These are phyloP conservation scores for Rallus crepitans DNA, from an alignment of 2,797 vertebrate species.

Conservation along the genomic window DNA sequence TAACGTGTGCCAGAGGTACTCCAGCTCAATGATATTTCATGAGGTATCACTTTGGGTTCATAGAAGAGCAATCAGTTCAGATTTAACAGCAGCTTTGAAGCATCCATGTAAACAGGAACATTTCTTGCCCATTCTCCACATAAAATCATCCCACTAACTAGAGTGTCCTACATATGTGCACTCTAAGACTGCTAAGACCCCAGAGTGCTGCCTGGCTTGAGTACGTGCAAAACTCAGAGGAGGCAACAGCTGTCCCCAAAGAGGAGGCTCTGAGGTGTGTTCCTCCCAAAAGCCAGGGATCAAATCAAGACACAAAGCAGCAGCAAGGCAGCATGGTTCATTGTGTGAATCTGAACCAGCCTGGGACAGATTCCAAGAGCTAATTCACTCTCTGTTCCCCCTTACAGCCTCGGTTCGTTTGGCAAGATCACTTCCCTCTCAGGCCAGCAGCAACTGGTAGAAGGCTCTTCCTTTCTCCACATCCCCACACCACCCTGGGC, in stretches of 20 bases:
- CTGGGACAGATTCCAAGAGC: neutral
- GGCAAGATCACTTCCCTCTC: neutral
- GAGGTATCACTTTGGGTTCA: neutral
- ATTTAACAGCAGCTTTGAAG: neutral
- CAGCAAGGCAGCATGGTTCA: neutral
- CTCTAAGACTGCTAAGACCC: neutral
- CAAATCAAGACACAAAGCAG: neutral
- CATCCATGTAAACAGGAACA: neutral
- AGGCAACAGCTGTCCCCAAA: neutral
- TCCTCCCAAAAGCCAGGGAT: neutral
- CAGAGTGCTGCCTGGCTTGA: neutral
- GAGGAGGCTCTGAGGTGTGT: neutral
- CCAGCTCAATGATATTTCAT: neutral
- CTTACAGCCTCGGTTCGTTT: neutral
- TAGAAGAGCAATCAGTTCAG: neutral
- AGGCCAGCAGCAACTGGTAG: neutral
- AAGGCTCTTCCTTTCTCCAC: neutral
- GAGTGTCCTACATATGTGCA: neutral
- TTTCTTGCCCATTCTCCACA: rapidly evolving
- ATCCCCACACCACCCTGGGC: neutral
- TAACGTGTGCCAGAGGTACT: neutral
- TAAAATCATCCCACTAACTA: neutral
- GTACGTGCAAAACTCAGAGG: neutral
- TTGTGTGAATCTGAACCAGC: neutral
- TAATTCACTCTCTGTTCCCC: neutral